phyloP scores from a whole-genome alignment of 2,797 vertebrate species.

The Pagetopsis macropterus region DNA sequence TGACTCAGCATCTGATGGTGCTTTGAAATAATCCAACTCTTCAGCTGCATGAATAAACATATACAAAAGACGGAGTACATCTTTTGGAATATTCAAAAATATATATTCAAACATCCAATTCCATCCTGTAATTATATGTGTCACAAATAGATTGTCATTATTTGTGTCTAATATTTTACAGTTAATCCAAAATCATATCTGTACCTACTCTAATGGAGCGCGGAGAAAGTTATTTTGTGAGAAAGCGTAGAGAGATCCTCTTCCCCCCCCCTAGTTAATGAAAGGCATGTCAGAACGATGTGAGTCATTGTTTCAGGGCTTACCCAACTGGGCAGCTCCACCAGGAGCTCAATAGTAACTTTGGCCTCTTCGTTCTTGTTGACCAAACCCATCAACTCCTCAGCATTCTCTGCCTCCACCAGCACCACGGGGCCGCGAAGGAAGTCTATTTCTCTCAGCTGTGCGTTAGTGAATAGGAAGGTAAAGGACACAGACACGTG shows the following conservation, averaged over 20 bases:
- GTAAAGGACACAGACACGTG: constrained; percentile 5
- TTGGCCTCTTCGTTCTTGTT: constrained; percentile 95
- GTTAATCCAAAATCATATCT: too few relatives aligned
- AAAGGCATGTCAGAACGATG: neutral
- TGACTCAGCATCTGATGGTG: too few relatives aligned
- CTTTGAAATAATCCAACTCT: too few relatives aligned
- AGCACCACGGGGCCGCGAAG: constrained; percentile 90
- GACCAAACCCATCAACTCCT: constrained; percentile 93
- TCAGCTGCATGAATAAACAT: too few relatives aligned
- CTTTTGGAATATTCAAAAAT: too few relatives aligned
- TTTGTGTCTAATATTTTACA: too few relatives aligned
- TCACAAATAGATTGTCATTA: too few relatives aligned
- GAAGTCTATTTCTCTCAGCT: constrained; percentile 87
- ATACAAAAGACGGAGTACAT: too few relatives aligned
- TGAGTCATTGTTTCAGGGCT: constrained; percentile 56
- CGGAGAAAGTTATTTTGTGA: neutral
- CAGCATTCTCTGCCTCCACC: constrained; percentile 88
- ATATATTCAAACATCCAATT: neutral
- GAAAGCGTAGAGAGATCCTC: neutral
- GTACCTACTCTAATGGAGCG: too few relatives aligned
- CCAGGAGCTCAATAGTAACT: constrained; percentile 91
- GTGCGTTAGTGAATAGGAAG: neutral
- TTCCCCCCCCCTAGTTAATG: neutral
- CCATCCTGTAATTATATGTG: too few relatives aligned
- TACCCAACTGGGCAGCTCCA: constrained; percentile 87